These are phyloP conservation scores for Poecile montanus DNA, from an alignment of 2,797 vertebrate genomes.

Conservation along the genomic window DNA sequence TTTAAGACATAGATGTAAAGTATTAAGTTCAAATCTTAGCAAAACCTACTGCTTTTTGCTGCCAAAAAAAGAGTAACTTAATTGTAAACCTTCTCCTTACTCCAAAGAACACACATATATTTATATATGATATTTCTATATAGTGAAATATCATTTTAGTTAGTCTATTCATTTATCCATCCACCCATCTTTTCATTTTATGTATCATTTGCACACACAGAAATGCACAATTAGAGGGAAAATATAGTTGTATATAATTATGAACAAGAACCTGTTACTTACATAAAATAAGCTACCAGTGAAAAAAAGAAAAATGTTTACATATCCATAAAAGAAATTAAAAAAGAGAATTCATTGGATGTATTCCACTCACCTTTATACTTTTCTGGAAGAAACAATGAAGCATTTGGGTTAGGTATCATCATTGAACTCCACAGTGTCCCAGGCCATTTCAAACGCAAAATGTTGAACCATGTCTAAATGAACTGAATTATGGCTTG, in stretches of 20 bases:
- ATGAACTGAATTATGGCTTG: neutral
- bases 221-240: neutral
- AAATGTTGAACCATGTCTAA: neutral
- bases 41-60: neutral
- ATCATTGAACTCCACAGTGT: fast-evolving
- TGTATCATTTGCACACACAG: neutral
- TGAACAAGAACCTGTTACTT: neutral
- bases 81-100: neutral
- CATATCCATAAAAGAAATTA: neutral
- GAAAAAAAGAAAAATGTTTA: neutral
- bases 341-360: neutral
- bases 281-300: neutral
- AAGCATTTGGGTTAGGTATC: neutral
- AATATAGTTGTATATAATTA: neutral
- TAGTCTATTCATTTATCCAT: neutral
- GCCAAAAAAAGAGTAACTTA: neutral
- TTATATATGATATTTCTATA: too few relatives aligned
- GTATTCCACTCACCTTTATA: neutral
- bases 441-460: neutral
- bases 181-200: neutral
- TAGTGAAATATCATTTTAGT: neutral
- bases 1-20: neutral
- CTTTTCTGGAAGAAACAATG: neutral
- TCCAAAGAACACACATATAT: neutral
- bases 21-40: neutral